Percentiles rank a stretch among this genome's conserved stretches.
phyloP scores from a whole-genome alignment of 92 coral and sea anemone species.

The Epizoanthus ramosus region DNA sequence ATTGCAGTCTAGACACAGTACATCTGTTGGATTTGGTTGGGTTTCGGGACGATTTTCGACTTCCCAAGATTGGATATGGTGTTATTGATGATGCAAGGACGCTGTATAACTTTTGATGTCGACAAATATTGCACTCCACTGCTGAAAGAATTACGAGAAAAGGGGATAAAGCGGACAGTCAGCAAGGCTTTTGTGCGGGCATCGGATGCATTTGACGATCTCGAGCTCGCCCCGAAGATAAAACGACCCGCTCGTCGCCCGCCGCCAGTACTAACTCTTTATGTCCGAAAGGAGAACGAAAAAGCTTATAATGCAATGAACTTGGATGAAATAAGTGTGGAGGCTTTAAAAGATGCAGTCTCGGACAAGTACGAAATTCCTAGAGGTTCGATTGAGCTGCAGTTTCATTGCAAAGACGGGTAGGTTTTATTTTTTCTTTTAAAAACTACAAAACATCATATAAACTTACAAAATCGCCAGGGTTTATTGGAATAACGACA shows the following conservation, averaged over 20 bases:
- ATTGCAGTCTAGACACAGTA: not conserved
- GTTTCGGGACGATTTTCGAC: constrained; percentile 7
- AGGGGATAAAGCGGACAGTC: constrained; percentile 72
- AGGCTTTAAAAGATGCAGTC: constrained; percentile 80
- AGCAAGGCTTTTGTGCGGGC: constrained; percentile 74
- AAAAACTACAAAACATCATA: not conserved
- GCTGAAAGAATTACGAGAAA: constrained; percentile 75
- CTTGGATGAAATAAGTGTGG: constrained; percentile 74
- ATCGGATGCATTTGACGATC: constrained; percentile 82
- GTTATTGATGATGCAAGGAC: constrained; percentile 69
- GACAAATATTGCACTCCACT: constrained; percentile 84
- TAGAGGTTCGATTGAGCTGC: constrained; percentile 54
- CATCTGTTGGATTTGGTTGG: not conserved
- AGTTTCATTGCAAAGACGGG: constrained; percentile 21
- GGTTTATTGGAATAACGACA: not conserved
- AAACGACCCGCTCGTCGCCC: constrained; percentile 86
- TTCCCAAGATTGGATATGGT: constrained; percentile 66
- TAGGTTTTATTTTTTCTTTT: constrained; percentile 2
- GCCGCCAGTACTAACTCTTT: constrained; percentile 80
- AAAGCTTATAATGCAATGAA: constrained; percentile 89
- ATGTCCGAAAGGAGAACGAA: constrained; percentile 83
- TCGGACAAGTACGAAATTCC: constrained; percentile 78
- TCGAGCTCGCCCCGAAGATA: constrained; percentile 73
- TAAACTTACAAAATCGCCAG: not conserved
- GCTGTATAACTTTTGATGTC: constrained; percentile 68